Percentiles rank a stretch among this genome's conserved stretches.
Evolutionary conservation across 1,140 invertebrate species (phyloP).

Genomic region (Phortica variegata): DNA sequence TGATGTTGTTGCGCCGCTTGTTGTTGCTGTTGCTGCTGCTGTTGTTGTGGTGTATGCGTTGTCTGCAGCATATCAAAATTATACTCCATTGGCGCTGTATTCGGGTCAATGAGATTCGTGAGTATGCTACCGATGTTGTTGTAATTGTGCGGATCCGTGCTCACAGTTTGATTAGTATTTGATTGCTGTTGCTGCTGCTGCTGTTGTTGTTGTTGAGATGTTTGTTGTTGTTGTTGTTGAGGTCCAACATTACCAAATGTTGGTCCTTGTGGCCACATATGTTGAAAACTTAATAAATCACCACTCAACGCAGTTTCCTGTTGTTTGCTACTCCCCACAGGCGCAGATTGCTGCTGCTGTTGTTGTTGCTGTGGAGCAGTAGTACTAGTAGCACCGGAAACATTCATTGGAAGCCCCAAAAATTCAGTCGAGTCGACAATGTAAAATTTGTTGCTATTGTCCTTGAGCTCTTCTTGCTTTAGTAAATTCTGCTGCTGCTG

Average conservation of each 20-base stretch:
- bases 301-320: slow-evolving; percentile 32
- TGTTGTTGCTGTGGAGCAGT: slow-evolving; percentile 36
- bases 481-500: slow-evolving; percentile 33
- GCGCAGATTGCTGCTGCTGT: slow-evolving; percentile 15
- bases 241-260: slow-evolving; percentile 17
- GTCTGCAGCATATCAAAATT: slow-evolving; percentile 50
- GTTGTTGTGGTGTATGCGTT: slow-evolving; percentile 18
- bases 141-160: slow-evolving; percentile 44
- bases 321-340: slow-evolving; percentile 4
- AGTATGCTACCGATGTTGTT: slow-evolving; percentile 56
- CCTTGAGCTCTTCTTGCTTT: slow-evolving; percentile 13
- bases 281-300: slow-evolving; percentile 49
- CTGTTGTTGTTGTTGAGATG: slow-evolving; percentile 36
- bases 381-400: slow-evolving; percentile 20
- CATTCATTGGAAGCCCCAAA: slow-evolving; percentile 53
- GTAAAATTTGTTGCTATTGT: slow-evolving; percentile 42
- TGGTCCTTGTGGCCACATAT: slow-evolving; percentile 41
- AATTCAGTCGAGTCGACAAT: slow-evolving; percentile 52
- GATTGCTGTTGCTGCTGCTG: slow-evolving; percentile 26
- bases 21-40: slow-evolving; percentile 34
- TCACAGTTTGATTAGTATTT: slow-evolving; percentile 22
- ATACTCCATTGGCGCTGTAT: slow-evolving; percentile 49
- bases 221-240: slow-evolving; percentile 29
- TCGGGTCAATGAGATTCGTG: slow-evolving; percentile 55
- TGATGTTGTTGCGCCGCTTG: slow-evolving; percentile 35